A percentile compares a stretch with the other conserved stretches of the same genome.
These are phyloP conservation scores for Tuta absoluta DNA, from an alignment of 2,888 invertebrate genomes.

Conservation along the genomic window DNA sequence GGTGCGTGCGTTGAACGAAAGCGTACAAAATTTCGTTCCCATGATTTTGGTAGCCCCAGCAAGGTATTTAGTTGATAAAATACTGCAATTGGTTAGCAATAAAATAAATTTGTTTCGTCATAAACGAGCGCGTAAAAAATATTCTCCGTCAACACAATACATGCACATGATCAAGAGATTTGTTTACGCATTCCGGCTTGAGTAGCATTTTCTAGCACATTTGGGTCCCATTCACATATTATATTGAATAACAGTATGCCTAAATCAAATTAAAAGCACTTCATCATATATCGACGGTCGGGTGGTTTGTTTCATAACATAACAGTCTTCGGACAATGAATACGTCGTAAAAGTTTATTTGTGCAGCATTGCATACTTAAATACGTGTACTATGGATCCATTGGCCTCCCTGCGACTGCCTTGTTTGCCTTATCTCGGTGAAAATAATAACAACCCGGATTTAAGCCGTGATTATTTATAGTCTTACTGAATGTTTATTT, in stretches of 20 bases:
- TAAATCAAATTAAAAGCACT: constrained; percentile 17
- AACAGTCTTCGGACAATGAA: constrained; percentile 45
- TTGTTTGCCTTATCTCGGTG: constrained; percentile 26
- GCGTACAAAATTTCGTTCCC: constrained; percentile 23
- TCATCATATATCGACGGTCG: constrained; percentile 26
- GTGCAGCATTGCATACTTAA: constrained; percentile 38
- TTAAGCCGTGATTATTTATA: constrained; percentile 29
- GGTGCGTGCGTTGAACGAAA: constrained; percentile 49
- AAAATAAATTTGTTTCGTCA: neutral
- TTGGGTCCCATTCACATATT: neutral
- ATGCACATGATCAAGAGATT: neutral
- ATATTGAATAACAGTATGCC: neutral
- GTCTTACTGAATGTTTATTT: constrained; percentile 21
- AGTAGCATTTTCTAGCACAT: neutral
- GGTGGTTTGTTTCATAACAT: constrained; percentile 32
- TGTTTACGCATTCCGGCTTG: neutral
- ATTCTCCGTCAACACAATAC: neutral
- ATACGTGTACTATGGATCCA: constrained; percentile 1
- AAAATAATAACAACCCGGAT: constrained; percentile 31
- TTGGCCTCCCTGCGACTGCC: constrained; percentile 22
- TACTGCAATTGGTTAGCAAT: neutral
- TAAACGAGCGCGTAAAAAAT: neutral
- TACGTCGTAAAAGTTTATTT: constrained; percentile 57
- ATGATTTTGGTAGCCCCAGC: constrained; percentile 21
- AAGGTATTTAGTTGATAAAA: neutral